These are phyloP conservation scores for Rhizoglyphus robini DNA, from an alignment of 1,140 invertebrate species.

Conservation along the genomic window DNA sequence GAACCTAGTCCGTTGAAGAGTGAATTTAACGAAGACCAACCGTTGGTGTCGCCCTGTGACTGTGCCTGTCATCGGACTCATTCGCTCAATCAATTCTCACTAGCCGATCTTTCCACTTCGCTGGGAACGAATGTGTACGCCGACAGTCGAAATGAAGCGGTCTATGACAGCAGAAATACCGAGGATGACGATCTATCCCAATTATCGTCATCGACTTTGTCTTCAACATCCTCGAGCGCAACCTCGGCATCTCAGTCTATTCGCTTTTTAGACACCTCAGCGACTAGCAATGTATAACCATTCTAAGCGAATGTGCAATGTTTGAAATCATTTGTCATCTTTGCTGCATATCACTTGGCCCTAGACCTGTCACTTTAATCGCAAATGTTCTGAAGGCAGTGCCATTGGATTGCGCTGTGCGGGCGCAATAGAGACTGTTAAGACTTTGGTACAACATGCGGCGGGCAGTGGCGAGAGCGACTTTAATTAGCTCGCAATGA, in stretches of 20 bases:
- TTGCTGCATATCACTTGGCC: too few species aligned
- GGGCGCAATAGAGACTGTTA: too few species aligned
- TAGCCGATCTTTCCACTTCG: background rate
- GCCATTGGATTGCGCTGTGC: too few species aligned
- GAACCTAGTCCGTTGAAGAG: background rate
- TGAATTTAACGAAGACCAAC: conserved; percentile 9
- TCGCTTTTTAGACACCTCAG: conserved; percentile 5
- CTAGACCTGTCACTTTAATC: too few species aligned
- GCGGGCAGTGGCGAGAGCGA: too few species aligned
- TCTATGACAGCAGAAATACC: background rate
- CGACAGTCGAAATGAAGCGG: background rate
- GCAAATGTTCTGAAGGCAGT: too few species aligned
- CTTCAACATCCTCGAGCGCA: background rate
- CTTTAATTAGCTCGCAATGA: too few species aligned
- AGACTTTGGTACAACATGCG: too few species aligned
- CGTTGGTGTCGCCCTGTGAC: conserved; percentile 15
- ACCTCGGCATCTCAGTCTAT: background rate
- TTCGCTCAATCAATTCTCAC: background rate
- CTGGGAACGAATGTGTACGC: background rate
- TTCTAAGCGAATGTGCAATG: too few species aligned
- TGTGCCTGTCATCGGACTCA: background rate
- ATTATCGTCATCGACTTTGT: conserved; percentile 1
- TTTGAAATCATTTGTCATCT: too few species aligned
- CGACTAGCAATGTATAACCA: background rate
- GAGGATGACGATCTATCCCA: conserved; percentile 5